Conservation (phyloP, 2,797 vertebrate genomes). For the Sebastes miniatus region DNA sequence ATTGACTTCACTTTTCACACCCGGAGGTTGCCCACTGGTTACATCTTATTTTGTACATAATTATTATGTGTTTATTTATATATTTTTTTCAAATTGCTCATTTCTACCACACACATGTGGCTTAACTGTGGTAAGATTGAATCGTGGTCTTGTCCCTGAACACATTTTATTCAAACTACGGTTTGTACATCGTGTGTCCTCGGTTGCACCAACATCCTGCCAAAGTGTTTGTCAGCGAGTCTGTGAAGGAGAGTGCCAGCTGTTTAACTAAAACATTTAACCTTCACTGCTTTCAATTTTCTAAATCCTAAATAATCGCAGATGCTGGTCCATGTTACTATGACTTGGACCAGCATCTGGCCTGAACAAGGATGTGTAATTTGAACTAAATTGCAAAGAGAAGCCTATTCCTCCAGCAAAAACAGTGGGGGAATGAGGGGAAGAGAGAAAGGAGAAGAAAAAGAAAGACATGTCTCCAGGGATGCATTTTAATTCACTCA, state of each 20-base stretch:
- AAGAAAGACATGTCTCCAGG: constrained; percentile 74
- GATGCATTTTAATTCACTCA: constrained; percentile 84
- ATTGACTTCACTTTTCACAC: neutral
- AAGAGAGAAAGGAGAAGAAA: constrained; percentile 61
- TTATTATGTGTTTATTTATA: neutral
- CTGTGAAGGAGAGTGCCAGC: neutral
- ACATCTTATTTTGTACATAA: neutral
- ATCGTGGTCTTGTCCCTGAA: neutral
- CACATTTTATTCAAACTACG: neutral
- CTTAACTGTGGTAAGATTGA: constrained; percentile 1
- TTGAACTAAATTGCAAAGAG: constrained; percentile 38
- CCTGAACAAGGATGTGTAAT: constrained; percentile 30
- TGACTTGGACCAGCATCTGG: constrained; percentile 41
- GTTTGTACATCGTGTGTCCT: constrained; percentile 23
- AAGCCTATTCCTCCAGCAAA: constrained; percentile 36
- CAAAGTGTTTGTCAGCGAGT: constrained; percentile 19
- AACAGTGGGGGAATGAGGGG: constrained; percentile 42
- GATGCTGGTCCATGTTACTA: constrained; percentile 17
- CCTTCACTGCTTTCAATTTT: constrained; percentile 22
- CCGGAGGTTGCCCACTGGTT: no score
- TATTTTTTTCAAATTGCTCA: neutral
- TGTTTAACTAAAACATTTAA: constrained; percentile 17
- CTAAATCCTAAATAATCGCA: constrained; percentile 19
- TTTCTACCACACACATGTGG: neutral
- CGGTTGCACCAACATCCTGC: constrained; percentile 21